Base-by-base conservation (phyloP, 2,888 invertebrate genomes). In the Brachyptera putata region DNA sequence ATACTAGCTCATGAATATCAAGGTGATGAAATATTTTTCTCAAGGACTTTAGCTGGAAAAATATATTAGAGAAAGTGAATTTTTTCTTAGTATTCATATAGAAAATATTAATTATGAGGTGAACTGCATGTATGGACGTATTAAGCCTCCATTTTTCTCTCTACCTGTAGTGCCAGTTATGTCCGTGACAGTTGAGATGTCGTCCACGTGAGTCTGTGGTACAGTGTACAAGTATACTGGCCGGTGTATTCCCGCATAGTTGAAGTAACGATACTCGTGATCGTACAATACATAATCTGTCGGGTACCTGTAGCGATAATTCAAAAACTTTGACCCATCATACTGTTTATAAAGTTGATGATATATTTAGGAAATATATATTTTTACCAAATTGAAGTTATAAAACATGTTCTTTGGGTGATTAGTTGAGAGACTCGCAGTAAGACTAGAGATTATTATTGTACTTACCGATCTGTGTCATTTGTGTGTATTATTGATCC, bases 401-500 rank as follows among this genome's bases (percentile, higher is more conserved):
- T 34, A 34, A 9, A 34, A n/a, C n/a, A n/a, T n/a, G n/a, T n/a
- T n/a, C n/a, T n/a, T n/a, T n/a, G n/a, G n/a, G n/a, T n/a, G n/a
- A n/a, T n/a, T n/a, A n/a, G n/a, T n/a, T n/a, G n/a, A n/a, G n/a
- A n/a, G n/a, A n/a, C n/a, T n/a, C n/a, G n/a, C n/a, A n/a, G n/a
- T n/a, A n/a, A n/a, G n/a, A n/a, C n/a, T n/a, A n/a, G n/a, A 11
- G 30, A 7, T 30, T 30, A 30, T 30, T 30, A 11, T 5, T 30
- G 7, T 30, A 30, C 7, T 30, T 30, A 30, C 30, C 11, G 30
- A 58, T 11, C 11, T 30, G 43, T 43, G 11, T 43, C 21, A 18
- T 43, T 43, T n/a, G 43, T n/a, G 53, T 63, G 67, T 3, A 61
- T 62, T 37, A 69, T 67, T 24, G 57, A 66, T n/a, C 80, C 83